These are phyloP conservation scores for Neotoxoptera formosana DNA, from an alignment of 1,140 invertebrate species.

Conservation along the genomic window DNA sequence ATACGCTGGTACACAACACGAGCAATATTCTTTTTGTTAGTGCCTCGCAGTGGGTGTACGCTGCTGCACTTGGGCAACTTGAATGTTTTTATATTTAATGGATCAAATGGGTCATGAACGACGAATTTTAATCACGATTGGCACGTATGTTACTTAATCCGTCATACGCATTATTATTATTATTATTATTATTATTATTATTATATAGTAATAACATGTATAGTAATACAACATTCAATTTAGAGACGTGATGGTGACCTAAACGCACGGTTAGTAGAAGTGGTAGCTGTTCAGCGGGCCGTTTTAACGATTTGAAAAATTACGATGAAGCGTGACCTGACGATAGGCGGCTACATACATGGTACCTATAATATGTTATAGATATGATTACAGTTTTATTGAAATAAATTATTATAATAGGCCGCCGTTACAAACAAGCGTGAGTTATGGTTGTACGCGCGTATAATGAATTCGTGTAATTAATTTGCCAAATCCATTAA, in stretches of 20 bases:
- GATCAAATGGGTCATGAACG: slow-evolving; percentile 57
- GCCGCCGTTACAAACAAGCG: not conserved
- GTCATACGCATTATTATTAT: slow-evolving; percentile 30
- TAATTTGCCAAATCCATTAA: not conserved
- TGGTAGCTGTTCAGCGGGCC: not conserved
- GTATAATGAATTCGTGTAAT: not conserved
- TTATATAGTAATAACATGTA: not conserved
- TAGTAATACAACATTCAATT: slow-evolving; percentile 44
- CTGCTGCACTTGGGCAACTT: not conserved
- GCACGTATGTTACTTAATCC: slow-evolving; percentile 54
- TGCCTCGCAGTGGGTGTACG: not conserved
- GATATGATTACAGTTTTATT: slow-evolving; percentile 38
- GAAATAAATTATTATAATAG: slow-evolving; percentile 29
- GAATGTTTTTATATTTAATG: slow-evolving; percentile 48
- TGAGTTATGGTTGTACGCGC: not conserved
- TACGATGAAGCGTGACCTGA: slow-evolving; percentile 45
- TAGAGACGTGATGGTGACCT: slow-evolving; percentile 34
- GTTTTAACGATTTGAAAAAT: slow-evolving; percentile 49
- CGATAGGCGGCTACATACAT: not conserved
- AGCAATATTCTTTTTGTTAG: not conserved
- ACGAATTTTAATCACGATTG: slow-evolving; percentile 56
- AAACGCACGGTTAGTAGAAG: slow-evolving; percentile 44
- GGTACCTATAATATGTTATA: not conserved
- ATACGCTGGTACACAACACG: not conserved
- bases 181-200: slow-evolving; percentile 36